A percentile compares a stretch with the other conserved stretches of the same genome.
Conservation (phyloP, 2,113 vertebrate genomes). For the Todiramphus chloris region DNA sequence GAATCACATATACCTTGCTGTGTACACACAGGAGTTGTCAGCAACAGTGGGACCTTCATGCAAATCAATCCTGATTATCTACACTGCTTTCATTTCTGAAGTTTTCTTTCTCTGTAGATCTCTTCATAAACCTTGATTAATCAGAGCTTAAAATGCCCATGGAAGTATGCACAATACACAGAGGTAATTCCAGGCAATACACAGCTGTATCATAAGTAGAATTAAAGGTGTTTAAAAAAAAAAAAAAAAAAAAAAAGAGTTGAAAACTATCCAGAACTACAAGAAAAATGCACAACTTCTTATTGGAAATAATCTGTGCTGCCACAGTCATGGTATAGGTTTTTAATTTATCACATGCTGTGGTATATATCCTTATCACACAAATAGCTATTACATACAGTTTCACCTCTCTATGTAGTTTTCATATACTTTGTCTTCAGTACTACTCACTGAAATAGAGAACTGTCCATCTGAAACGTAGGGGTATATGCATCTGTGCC, state of each 20-base stretch:
- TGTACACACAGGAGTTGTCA: neutral
- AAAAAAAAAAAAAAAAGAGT: neutral
- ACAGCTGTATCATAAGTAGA: neutral
- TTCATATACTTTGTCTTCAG: neutral
- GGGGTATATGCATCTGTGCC: neutral
- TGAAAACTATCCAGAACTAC: neutral
- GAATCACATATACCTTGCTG: neutral
- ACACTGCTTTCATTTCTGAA: neutral
- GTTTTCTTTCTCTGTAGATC: neutral
- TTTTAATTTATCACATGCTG: neutral
- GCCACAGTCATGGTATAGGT: neutral
- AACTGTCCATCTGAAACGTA: neutral
- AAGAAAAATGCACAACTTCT: neutral
- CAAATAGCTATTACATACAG: neutral
- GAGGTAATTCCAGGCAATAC: neutral
- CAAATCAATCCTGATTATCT: neutral
- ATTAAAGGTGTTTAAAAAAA: neutral
- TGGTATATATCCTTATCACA: neutral
- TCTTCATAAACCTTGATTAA: constrained; percentile 3
- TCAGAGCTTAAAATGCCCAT: neutral
- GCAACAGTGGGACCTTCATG: neutral
- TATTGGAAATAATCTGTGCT: neutral
- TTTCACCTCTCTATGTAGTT: neutral
- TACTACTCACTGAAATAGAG: neutral
- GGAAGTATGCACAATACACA: neutral